phyloP scores from a whole-genome alignment of 1,140 invertebrate genomes.

The Penaeus japonicus region DNA sequence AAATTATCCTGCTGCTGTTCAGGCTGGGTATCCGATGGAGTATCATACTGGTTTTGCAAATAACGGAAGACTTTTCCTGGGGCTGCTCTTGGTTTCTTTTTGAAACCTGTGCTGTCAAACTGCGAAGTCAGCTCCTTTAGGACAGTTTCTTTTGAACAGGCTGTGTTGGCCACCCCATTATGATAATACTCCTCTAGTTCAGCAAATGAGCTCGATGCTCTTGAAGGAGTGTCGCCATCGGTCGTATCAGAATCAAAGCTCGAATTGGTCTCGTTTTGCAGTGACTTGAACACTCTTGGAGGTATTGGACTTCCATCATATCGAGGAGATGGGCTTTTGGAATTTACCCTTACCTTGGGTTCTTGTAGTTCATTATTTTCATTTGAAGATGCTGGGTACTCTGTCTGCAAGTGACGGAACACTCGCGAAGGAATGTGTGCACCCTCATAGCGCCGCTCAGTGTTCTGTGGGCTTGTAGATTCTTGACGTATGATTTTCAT shows the following conservation, averaged over 20 bases:
- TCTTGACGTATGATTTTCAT: slow-evolving; percentile 52
- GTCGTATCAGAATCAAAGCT: slow-evolving; percentile 39
- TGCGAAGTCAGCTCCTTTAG: slow-evolving; percentile 55
- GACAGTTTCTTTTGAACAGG: slow-evolving; percentile 50
- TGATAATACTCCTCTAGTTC: slow-evolving; percentile 55
- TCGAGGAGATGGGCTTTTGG: slow-evolving; percentile 9
- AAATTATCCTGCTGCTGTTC: neutral
- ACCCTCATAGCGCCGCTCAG: slow-evolving; percentile 72
- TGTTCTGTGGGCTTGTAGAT: slow-evolving; percentile 16
- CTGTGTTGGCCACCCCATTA: slow-evolving; percentile 44
- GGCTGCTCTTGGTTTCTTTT: slow-evolving; percentile 55
- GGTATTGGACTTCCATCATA: slow-evolving; percentile 34
- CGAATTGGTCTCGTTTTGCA: slow-evolving; percentile 35
- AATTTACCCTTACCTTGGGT: neutral
- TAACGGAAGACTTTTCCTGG: slow-evolving; percentile 58
- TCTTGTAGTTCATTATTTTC: slow-evolving; percentile 11
- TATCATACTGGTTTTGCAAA: slow-evolving; percentile 54
- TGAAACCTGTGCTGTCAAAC: slow-evolving; percentile 44
- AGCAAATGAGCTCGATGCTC: slow-evolving; percentile 44
- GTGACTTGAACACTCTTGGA: slow-evolving; percentile 37
- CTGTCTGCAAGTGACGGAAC: slow-evolving; percentile 79
- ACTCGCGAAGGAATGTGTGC: slow-evolving; percentile 85
- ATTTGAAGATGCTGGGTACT: slow-evolving; percentile 39
- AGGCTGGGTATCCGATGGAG: slow-evolving; percentile 9
- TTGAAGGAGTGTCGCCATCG: slow-evolving; percentile 10